A percentile compares a stretch with the other conserved stretches of the same genome.
These are phyloP conservation scores for Grantiella picta DNA, from an alignment of 2,113 vertebrate genomes.

Conservation along the genomic window DNA sequence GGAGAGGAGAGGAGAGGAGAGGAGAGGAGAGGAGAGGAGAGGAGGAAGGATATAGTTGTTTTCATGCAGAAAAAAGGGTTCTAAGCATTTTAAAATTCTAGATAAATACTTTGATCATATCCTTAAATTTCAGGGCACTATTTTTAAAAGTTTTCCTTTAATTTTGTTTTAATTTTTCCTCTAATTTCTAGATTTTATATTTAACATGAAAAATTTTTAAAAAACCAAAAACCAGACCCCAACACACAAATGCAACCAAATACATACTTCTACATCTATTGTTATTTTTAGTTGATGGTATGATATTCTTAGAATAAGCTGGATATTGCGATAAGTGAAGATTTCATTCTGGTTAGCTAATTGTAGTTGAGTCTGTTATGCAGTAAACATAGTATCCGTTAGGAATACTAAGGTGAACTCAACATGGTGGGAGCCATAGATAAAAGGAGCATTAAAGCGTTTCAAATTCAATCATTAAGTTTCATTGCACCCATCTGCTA, in stretches of 20 bases:
- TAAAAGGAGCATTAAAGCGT: constrained; percentile 72
- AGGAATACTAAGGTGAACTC: constrained; percentile 60
- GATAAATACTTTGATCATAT: background rate
- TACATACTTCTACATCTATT: background rate
- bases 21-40: background rate
- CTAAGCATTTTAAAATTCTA: background rate
- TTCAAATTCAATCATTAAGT: constrained; percentile 74
- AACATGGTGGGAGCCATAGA: constrained; percentile 60
- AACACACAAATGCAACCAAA: background rate
- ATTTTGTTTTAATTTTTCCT: background rate
- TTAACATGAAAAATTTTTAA: background rate
- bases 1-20: too few relatives aligned
- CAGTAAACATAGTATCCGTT: constrained; percentile 65
- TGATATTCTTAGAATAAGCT: background rate
- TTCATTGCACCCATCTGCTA: constrained; percentile 75
- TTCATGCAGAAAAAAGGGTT: background rate
- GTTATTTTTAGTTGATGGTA: background rate
- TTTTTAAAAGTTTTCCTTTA: background rate
- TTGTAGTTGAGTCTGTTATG: constrained; percentile 46
- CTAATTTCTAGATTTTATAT: background rate
- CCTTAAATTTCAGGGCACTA: background rate
- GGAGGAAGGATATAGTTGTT: background rate
- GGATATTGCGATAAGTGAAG: background rate
- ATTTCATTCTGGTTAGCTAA: constrained; percentile 57
- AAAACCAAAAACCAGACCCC: rapidly evolving